Conservation (phyloP, 2,797 vertebrate genomes). For the Acanthurus tractus region DNA sequence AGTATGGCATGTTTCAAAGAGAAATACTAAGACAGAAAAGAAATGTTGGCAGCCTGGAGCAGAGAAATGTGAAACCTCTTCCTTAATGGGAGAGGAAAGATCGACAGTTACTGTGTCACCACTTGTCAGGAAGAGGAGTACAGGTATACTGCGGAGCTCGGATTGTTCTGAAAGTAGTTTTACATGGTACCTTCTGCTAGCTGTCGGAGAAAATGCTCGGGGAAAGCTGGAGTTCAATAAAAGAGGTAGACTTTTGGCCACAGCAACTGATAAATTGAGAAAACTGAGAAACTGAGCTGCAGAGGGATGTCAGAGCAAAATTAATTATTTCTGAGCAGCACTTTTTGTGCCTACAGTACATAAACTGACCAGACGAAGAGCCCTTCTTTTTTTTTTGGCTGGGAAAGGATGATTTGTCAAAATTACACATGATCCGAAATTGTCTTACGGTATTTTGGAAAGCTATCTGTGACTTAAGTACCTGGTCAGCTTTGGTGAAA, state of each 20-base stretch:
- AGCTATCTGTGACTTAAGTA: background rate
- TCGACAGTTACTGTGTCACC: slow-evolving; percentile 82
- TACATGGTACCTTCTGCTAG: slow-evolving; percentile 70
- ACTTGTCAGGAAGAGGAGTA: slow-evolving; percentile 75
- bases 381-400: background rate
- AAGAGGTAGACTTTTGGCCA: slow-evolving; percentile 58
- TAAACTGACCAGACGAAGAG: background rate
- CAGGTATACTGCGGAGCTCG: slow-evolving; percentile 65
- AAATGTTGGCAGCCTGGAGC: slow-evolving; percentile 71
- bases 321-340: slow-evolving; percentile 57
- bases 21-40: slow-evolving; percentile 64
- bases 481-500: background rate
- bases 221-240: slow-evolving; percentile 59
- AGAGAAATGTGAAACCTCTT: slow-evolving; percentile 75
- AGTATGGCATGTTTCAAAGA: slow-evolving; percentile 74
- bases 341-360: slow-evolving; percentile 19
- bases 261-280: slow-evolving; percentile 31
- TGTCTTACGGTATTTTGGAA: background rate
- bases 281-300: slow-evolving; percentile 8
- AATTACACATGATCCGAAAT: background rate
- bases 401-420: background rate
- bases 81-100: slow-evolving; percentile 82
- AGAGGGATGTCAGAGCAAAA: slow-evolving; percentile 25
- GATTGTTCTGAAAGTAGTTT: slow-evolving; percentile 79
- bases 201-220: slow-evolving; percentile 56